These are phyloP conservation scores for Esox niger DNA, from an alignment of 2,113 vertebrate species.

Conservation along the genomic window DNA sequence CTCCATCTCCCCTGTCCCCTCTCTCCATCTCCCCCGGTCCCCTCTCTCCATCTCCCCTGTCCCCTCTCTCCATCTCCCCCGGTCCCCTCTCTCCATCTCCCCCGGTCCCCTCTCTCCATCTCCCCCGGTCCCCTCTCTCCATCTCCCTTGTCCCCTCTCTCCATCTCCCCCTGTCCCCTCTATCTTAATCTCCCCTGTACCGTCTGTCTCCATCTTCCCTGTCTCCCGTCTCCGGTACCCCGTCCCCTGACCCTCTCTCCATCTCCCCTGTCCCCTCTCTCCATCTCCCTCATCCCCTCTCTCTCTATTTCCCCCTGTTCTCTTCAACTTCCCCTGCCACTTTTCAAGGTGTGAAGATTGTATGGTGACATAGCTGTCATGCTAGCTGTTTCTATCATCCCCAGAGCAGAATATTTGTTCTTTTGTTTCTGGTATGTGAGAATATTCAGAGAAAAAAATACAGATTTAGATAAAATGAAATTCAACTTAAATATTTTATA, in stretches of 20 bases:
- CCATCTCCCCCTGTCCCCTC: no score
- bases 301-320: no score
- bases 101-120: neutral
- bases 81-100: neutral
- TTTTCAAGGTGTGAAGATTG: conserved; percentile 13
- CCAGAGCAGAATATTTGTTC: neutral
- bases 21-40: neutral
- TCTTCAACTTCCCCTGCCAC: neutral
- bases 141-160: neutral
- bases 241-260: no score
- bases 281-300: no score
- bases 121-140: neutral
- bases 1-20: no score
- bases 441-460: conserved; percentile 6
- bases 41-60: neutral
- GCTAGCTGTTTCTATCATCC: neutral
- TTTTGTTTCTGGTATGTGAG: neutral
- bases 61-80: no score
- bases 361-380: neutral
- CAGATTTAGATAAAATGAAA: neutral
- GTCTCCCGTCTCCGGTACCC: no score
- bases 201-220: no score
- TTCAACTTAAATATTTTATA: no score
- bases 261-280: neutral
- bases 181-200: no score